Percentiles rank a stretch among this genome's conserved stretches.
phyloP scores from a whole-genome alignment of 2,888 invertebrate genomes.

The Perizoma affinitatum region DNA sequence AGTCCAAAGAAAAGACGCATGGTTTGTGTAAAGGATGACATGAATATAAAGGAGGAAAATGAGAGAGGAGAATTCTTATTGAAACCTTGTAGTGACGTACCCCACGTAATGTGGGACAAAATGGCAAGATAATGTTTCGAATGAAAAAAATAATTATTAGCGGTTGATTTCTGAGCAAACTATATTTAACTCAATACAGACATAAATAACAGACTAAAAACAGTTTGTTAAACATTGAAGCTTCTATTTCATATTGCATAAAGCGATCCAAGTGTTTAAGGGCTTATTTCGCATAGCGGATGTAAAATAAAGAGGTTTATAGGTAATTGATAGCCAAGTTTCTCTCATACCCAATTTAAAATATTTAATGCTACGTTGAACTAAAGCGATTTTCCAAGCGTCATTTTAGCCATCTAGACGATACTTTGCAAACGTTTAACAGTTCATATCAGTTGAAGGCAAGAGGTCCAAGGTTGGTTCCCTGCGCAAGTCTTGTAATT shows the following conservation, averaged over 20 bases:
- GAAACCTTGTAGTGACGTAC: no score
- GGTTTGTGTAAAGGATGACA: no score
- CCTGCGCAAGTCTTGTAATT: conserved; percentile 44
- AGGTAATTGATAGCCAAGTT: conserved; percentile 41
- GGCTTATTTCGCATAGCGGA: conserved; percentile 31
- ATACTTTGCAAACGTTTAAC: conserved; percentile 59
- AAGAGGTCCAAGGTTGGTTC: conserved; percentile 30
- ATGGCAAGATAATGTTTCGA: no score
- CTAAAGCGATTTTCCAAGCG: conserved; percentile 45
- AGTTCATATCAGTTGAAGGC: conserved; percentile 45
- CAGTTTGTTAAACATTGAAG: not conserved
- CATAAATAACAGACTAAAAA: no score
- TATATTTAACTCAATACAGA: no score
- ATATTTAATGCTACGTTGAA: conserved; percentile 40
- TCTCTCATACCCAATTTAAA: conserved; percentile 36
- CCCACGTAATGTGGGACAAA: no score
- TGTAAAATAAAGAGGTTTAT: conserved; percentile 40
- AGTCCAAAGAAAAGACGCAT: no score
- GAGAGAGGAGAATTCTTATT: no score
- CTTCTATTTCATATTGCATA: conserved; percentile 11
- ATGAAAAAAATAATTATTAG: no score
- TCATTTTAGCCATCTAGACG: conserved; percentile 45
- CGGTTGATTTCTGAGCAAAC: no score
- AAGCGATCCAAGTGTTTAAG: conserved; percentile 17
- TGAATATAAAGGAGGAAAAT: no score